Base-by-base conservation (phyloP, 2,113 vertebrate species). In the Rattus rattus region DNA sequence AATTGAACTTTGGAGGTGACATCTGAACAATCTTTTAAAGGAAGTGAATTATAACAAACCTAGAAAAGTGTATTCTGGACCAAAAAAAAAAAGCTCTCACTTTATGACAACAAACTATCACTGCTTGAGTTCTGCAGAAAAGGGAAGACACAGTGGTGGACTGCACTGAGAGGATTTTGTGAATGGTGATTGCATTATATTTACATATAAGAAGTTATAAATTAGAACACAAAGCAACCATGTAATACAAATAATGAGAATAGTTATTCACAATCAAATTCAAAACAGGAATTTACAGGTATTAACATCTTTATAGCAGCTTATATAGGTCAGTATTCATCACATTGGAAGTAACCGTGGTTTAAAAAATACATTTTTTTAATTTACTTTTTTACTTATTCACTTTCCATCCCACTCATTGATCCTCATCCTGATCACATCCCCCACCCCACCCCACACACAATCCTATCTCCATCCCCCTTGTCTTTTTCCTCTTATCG, bases 1-100 rank as follows among this genome's bases (percentile, higher is more conserved):
- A 72, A 88, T 61, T 70, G 22, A 92, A 1, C 0, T 85, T 69
- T n/a, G 11, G 12, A 90, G 24, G 28, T 80, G 30, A 61, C 11
- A 85, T 77, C 20, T 84, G 13, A 70, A 79, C 11, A n/a, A 20
- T 52, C 13, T 65, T 96, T 95, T 83, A 47, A 63, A 91, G n/a
- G 61, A 81, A 26, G 1, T 19, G 26, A 88, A 22, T 85, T 43
- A 28, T 88, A 20, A 0, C 0, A 54, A 43, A 12, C 4, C 20
- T 52, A 3, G 17, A 43, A 0, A 28, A n/a, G 17, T 28, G 14
- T 7, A 39, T 76, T 80, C n/a, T 61, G 47, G 6, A 9, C 10
- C 85, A 77, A 2, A 0, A 11, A 14, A 19, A 2, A 72, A 8
- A 1, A 79, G 56, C 24, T 36, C 9, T 72, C 20, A 3, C 7